Conservation (phyloP, 2,797 vertebrate species). For the Poecilia velifera region DNA sequence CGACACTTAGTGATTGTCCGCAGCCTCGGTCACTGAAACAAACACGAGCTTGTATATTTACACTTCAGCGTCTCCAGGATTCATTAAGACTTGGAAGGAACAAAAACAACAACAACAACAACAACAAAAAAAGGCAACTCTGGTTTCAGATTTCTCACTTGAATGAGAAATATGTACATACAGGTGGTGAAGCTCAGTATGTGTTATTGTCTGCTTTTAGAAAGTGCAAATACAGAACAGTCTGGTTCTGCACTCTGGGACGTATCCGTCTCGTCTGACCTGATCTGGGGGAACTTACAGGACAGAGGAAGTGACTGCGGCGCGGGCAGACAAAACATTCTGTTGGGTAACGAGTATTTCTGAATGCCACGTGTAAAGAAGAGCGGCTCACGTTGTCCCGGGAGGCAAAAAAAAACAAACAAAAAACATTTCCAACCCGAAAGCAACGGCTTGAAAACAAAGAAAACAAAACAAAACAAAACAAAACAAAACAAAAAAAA, state of each 20-base stretch:
- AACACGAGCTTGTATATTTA: slow-evolving; percentile 31
- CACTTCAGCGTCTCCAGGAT: slow-evolving; percentile 47
- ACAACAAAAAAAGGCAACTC: slow-evolving; percentile 28
- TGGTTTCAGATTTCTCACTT: slow-evolving; percentile 43
- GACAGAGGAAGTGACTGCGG: slow-evolving; percentile 7
- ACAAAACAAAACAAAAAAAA: background rate
- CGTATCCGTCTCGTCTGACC: slow-evolving; percentile 25
- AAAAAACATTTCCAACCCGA: slow-evolving; percentile 31
- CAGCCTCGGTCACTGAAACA: slow-evolving; percentile 47
- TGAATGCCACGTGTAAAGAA: slow-evolving; percentile 49
- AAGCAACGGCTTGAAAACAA: slow-evolving; percentile 28
- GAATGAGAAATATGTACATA: slow-evolving; percentile 75
- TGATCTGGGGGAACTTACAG: background rate
- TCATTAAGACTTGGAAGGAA: slow-evolving; percentile 71
- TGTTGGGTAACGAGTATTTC: slow-evolving; percentile 49
- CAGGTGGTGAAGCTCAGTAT: slow-evolving; percentile 40
- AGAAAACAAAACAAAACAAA: slow-evolving; percentile 24
- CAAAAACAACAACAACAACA: slow-evolving; percentile 23
- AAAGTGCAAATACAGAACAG: slow-evolving; percentile 76
- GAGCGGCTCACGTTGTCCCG: slow-evolving; percentile 32
- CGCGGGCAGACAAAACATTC: slow-evolving; percentile 32
- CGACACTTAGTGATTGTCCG: slow-evolving; percentile 68
- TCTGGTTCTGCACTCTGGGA: slow-evolving; percentile 21
- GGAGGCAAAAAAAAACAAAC: slow-evolving; percentile 6
- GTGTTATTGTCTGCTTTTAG: slow-evolving; percentile 38